Evolutionary conservation across 2,888 invertebrate species (phyloP), one percentile per base, ranked within the genome.

Genomic region (Cataglyphis cursor): DNA sequence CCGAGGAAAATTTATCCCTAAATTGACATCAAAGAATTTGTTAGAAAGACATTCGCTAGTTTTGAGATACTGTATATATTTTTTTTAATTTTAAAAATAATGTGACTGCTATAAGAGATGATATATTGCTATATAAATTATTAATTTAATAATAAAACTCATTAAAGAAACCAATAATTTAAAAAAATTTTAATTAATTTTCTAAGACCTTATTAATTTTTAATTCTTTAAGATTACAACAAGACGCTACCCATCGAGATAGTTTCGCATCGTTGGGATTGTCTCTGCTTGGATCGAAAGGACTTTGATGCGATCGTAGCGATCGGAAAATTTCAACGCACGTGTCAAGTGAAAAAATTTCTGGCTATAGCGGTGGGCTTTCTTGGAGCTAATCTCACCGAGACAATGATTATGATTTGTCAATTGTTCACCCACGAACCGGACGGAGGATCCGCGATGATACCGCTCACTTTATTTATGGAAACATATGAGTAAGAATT

Each of bases 391-490:
- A 97, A 96, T 91, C 95, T 98, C 21, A 97, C 97, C 3, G 96
- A 97, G 92, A 97, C 98, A 0, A 97, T 98, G 97, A 96, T 97
- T 64, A 95, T 97, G 86, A 95, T 98, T 28, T 98, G 98, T 93
- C 98, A 98, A 93, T 96, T 98, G 0, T 95, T 98, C 74, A 98
- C 98, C 0, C 97, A 97, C 86, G 98, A 98, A 92, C 97, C 98
- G 0, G 98, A 98, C 82, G 98, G 98, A 0, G 98, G 98, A 0
- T 97, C 97, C 0, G 97, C 97, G 0, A 96, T 97, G 90, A 97
- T 98, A 61, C 96, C 97, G 0, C 94, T 96, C 3, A 95, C 96
- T 38, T 95, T 96, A 44, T 97, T 97, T 91, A 94, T 96, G 70
- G 95, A 95, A 54, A 95, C 97, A 84, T 95, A 94, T 72, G 93